Evolutionary conservation across 2,888 invertebrate species (phyloP), one percentile per base, ranked within the genome.

Genomic region (Lathronympha strigana): DNA sequence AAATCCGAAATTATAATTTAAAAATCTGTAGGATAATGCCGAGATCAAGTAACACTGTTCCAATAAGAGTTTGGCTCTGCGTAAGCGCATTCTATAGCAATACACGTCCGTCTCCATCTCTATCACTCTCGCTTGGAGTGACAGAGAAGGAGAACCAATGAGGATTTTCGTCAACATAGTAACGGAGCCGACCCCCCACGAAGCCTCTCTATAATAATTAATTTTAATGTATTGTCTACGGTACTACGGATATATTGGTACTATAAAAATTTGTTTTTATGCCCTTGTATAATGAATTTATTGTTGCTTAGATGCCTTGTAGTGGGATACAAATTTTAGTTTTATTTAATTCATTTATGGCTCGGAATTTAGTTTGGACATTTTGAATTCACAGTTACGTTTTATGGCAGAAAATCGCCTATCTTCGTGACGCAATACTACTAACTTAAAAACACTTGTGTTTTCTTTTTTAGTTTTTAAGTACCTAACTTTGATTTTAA

Each of bases 141-240:
- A n/a, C 47, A 23, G 8, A 51, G 28, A 17, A 6, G 9, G 15
- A 15, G 28, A 13, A 50, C 28, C 11, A 31, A 31, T 31, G 17
- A 17, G n/a, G 17, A 51, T 13, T 31, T 31, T 11, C 4, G 15
- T 6, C 1, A 19, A 4, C 8, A 15, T 15, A 36, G 23, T 62
- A 54, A 47, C 54, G 33, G 62, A 36, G 63, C 45, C 40, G 74
- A 60, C 71, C 76, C 73, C 79, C 79, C 73, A 74, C 69, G 47
- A 66, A 23, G 73, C 68, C 50, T 61, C 47, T 69, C 68, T 66
- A 72, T 69, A 69, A 72, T 76, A 76, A 81, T 80, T 76, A 77
- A 77, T 77, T 80, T 75, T 72, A 75, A 77, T 74, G 71, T 68
- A 60, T 61, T 55, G 54, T 69, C 68, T 63, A 55, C 61, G 45